Evolutionary conservation across 2,113 vertebrate genomes (phyloP), one percentile per base, ranked within the genome.

Genomic region (Oncorhynchus keta): DNA sequence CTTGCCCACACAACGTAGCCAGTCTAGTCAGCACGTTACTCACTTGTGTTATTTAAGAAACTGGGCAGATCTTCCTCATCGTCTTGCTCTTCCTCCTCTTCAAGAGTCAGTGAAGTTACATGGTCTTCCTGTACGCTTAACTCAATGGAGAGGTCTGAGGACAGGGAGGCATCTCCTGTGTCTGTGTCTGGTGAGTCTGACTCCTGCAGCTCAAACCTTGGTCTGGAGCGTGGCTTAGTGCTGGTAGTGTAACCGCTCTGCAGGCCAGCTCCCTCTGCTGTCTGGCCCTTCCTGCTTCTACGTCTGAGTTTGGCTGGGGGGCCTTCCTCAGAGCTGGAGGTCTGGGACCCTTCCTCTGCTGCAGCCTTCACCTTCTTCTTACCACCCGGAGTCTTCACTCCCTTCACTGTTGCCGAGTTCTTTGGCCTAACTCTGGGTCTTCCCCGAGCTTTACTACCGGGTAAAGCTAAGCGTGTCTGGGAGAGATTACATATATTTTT

Each of bases 71-170:
- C 92, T 4, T 93, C 84, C 2, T 83, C 91, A 0, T 89, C 84
- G 0, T 90, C 90, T 3, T 92, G 89, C 1, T 89, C 86, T 3
- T 88, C 91, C 26, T 86, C 87, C 45, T 84, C 82, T 24, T 71
- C 70, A 6, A 70, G 24, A 22, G 79, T 65, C 20, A 84, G 71
- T 7, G 81, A 22, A 5, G 79, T 70, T 11, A 79, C 74, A 26
- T 76, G 74, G 3, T 91, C 84, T 65, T 92, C 87, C 30, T 85
- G 69, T 8, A 84, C 71, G 81, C 88, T 92, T 66, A 92, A 89
- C 77, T 94, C 91, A 20, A 92, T 87, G 14, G 92, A 92, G 1
- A 93, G 80, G 81, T 93, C 93, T 66, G 91, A 92, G 8, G 91
- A 90, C 30, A 83, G 35, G 57, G 79, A 24, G n/a, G 85, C 76